These are phyloP conservation scores for Mesitornis unicolor DNA, from an alignment of 2,113 vertebrate genomes.

Conservation along the genomic window DNA sequence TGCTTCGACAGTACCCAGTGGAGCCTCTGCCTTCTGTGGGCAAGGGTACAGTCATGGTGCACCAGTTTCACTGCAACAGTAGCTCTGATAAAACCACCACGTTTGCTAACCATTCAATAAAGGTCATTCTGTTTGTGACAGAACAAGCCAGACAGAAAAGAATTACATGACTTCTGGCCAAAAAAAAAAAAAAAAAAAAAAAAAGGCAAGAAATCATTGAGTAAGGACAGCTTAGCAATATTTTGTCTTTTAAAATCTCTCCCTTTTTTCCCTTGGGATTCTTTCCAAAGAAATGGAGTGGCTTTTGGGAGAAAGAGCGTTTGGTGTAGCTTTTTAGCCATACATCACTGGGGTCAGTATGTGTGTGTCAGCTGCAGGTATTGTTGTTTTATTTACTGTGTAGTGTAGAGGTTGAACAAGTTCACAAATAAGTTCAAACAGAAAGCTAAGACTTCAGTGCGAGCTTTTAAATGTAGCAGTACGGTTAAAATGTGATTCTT, in stretches of 20 bases:
- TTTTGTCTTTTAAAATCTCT: neutral
- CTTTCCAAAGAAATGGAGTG: neutral
- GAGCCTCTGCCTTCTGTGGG: neutral
- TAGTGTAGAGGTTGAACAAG: too few relatives aligned
- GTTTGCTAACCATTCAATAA: constrained; percentile 13
- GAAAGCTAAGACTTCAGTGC: neutral
- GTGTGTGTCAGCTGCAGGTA: neutral
- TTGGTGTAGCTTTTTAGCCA: neutral
- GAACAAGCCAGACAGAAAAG: neutral
- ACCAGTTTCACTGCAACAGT: neutral
- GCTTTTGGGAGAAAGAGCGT: neutral
- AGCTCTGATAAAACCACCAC: neutral
- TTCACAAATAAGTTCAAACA: too few relatives aligned
- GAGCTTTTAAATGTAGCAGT: neutral
- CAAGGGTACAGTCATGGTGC: neutral
- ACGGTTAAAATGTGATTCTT: neutral
- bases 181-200: neutral
- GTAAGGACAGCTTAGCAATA: neutral
- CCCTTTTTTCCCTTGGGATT: neutral
- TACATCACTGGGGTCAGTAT: neutral
- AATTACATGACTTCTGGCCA: neutral
- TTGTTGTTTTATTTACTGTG: neutral
- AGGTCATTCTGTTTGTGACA: constrained; percentile 8
- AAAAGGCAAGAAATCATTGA: neutral
- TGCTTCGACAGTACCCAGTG: constrained; percentile 37